Percentiles rank a stretch among this genome's conserved stretches.
These are phyloP conservation scores for Alosa alosa DNA, from an alignment of 2,113 vertebrate genomes.

Conservation along the genomic window DNA sequence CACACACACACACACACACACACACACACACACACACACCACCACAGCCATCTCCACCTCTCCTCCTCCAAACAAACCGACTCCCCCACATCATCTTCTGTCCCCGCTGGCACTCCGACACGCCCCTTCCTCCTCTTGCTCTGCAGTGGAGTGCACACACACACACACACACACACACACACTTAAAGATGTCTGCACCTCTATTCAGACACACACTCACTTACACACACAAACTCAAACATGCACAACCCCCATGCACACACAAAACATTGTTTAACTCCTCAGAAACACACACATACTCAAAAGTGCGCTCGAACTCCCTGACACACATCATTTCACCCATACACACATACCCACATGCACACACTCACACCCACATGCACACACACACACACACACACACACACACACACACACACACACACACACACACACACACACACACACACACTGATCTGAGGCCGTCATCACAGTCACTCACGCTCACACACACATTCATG, in stretches of 20 bases:
- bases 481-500: background rate
- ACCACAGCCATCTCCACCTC: constrained; percentile 11
- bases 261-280: constrained; percentile 13
- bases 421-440: background rate
- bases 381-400: background rate
- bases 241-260: background rate
- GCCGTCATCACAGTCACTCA: no score
- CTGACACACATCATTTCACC: background rate
- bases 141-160: constrained; percentile 11
- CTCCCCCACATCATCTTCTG: constrained; percentile 12
- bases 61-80: constrained; percentile 10
- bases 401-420: background rate
- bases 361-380: background rate
- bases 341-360: background rate
- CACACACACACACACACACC: background rate
- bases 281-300: constrained; percentile 15
- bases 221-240: constrained; percentile 32
- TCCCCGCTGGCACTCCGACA: constrained; percentile 23
- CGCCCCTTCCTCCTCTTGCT: constrained; percentile 17
- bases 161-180: constrained; percentile 21
- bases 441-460: background rate
- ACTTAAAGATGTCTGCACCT: no score
- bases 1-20: background rate
- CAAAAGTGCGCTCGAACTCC: background rate
- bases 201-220: constrained; percentile 12